Evolutionary conservation across 2,113 vertebrate genomes (phyloP).

Genomic region (Serinus canaria): DNA sequence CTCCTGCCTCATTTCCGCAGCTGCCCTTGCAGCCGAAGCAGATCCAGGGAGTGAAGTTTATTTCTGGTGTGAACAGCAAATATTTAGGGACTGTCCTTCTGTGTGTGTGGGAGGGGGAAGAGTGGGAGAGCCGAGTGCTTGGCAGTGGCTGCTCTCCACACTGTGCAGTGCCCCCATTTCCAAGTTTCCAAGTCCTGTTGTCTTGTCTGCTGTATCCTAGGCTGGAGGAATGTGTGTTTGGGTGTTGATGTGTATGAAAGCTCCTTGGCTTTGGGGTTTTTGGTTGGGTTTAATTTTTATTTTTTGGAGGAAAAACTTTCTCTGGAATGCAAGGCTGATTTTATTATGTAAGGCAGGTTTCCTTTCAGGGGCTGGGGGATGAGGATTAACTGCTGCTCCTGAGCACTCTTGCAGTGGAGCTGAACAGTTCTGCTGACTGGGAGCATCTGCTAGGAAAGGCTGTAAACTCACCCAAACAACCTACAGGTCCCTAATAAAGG

Average conservation of each 20-base stretch:
- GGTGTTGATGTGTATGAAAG: background rate
- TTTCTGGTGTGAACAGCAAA: conserved; percentile 37
- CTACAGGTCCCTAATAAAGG: background rate
- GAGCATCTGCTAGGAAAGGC: background rate
- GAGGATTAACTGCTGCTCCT: background rate
- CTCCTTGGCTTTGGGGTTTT: background rate
- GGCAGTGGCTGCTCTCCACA: background rate
- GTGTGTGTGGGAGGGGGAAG: conserved; percentile 27
- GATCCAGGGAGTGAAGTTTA: conserved; percentile 15
- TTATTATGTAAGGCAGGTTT: conserved; percentile 17
- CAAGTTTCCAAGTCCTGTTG: background rate
- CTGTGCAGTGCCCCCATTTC: conserved; percentile 10
- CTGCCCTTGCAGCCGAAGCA: background rate
- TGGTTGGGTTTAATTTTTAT: background rate
- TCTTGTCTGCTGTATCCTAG: background rate
- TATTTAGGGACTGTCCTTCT: conserved; percentile 27
- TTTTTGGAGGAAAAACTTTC: background rate
- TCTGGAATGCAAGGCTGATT: background rate
- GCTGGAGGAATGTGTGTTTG: background rate
- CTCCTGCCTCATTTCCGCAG: background rate
- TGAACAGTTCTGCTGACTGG: background rate
- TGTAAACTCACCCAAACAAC: background rate
- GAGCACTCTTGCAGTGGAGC: background rate
- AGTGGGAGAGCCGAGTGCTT: conserved; percentile 8
- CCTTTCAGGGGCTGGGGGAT: background rate